phyloP scores from a whole-genome alignment of 2,888 invertebrate genomes.

The Eupithecia insigniata region DNA sequence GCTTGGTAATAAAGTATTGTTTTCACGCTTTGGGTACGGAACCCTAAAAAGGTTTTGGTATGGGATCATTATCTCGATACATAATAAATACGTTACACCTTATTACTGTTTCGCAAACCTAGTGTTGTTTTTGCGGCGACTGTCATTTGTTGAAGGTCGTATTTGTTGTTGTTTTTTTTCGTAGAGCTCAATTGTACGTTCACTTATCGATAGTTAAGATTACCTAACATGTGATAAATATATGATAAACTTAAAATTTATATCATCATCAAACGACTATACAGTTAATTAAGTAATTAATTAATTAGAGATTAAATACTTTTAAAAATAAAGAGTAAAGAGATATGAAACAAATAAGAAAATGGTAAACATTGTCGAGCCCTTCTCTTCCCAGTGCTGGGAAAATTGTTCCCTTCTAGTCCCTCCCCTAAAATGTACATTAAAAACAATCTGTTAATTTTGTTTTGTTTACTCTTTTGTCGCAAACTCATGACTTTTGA shows the following conservation, averaged over 20 bases:
- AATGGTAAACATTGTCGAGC: background rate
- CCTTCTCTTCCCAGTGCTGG: background rate
- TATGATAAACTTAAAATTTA: background rate
- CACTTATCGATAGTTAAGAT: conserved; percentile 29
- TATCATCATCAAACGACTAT: background rate
- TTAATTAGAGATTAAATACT: background rate
- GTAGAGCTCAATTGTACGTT: conserved; percentile 14
- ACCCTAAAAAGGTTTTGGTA: background rate
- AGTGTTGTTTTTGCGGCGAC: conserved; percentile 29
- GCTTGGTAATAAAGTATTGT: too few relatives aligned
- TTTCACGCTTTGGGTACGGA: too few relatives aligned
- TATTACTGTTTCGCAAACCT: conserved; percentile 32
- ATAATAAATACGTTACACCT: background rate
- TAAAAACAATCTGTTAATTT: background rate
- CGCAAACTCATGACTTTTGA: background rate
- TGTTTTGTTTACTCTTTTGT: background rate
- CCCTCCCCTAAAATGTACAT: too few relatives aligned
- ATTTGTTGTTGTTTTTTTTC: conserved; percentile 56
- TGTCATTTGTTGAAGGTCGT: conserved; percentile 64
- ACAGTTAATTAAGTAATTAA: background rate
- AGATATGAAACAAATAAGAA: background rate
- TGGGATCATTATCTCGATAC: background rate
- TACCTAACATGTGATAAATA: background rate
- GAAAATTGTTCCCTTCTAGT: background rate
- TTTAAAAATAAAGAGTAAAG: background rate